Evolutionary conservation across 2,888 invertebrate genomes (phyloP).

Genomic region (Ormyrus thymus): DNA sequence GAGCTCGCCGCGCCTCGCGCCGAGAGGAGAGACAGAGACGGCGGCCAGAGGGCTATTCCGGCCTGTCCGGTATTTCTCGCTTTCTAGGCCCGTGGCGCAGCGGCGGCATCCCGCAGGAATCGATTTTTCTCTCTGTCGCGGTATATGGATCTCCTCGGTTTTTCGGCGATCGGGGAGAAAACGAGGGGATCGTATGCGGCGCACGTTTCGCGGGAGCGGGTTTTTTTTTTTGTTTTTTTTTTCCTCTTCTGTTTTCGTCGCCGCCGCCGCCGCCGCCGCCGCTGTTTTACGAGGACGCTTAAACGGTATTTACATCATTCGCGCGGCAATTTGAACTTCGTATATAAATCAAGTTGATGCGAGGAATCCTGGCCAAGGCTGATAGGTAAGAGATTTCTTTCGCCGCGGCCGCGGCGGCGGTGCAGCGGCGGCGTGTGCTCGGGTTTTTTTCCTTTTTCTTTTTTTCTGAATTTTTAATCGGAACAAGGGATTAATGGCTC

Average conservation of each 20-base stretch:
- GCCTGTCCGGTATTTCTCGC: slow-evolving; percentile 51
- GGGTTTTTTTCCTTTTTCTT: neutral
- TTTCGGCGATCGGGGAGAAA: neutral
- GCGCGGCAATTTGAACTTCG: slow-evolving; percentile 24
- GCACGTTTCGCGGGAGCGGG: slow-evolving; percentile 21
- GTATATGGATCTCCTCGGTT: too few species aligned
- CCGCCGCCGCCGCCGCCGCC: neutral
- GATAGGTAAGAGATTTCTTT: neutral
- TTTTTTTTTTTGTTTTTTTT: neutral
- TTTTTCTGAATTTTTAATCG: slow-evolving; percentile 8
- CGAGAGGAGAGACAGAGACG: too few species aligned
- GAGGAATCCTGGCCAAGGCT: slow-evolving; percentile 40
- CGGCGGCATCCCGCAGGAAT: neutral
- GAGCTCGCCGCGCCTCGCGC: slow-evolving; percentile 24
- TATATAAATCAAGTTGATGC: slow-evolving; percentile 39
- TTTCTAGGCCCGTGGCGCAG: slow-evolving; percentile 42
- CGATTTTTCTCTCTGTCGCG: slow-evolving; percentile 21
- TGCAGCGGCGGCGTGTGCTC: neutral
- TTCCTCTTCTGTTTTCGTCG: neutral
- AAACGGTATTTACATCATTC: slow-evolving; percentile 46
- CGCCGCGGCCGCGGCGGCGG: too few species aligned
- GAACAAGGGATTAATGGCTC: slow-evolving; percentile 7
- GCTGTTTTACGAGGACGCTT: slow-evolving; percentile 26
- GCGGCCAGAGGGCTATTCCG: slow-evolving; percentile 30
- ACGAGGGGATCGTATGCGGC: slow-evolving; percentile 8